phyloP scores from a whole-genome alignment of 2,113 vertebrate species.

The Morone saxatilis region DNA sequence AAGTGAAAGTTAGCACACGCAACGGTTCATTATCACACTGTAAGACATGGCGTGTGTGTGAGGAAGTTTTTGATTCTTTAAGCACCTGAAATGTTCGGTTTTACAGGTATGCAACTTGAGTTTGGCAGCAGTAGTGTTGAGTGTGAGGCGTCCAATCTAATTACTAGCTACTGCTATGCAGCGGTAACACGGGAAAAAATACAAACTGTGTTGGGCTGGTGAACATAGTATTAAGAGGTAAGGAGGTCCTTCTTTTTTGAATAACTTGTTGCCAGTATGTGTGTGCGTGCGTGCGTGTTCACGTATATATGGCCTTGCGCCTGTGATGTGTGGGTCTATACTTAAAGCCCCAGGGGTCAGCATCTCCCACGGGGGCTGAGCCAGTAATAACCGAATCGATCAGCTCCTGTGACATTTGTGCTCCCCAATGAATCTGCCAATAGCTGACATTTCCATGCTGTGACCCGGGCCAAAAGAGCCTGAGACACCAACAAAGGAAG shows the following conservation, averaged over 20 bases:
- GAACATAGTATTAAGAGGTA: too few species aligned
- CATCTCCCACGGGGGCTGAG: constrained; percentile 31
- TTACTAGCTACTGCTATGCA: background rate
- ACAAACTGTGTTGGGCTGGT: background rate
- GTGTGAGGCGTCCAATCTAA: background rate
- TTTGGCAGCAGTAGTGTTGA: background rate
- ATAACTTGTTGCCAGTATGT: background rate
- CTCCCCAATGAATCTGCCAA: constrained; percentile 60
- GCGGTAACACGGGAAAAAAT: background rate
- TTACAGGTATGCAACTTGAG: background rate
- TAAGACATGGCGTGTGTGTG: background rate
- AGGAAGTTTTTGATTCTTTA: background rate
- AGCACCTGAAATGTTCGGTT: background rate
- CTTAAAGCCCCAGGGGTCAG: constrained; percentile 48
- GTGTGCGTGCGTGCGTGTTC: background rate
- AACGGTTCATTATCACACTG: constrained; percentile 23
- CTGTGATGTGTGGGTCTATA: constrained; percentile 27
- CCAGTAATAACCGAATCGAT: constrained; percentile 77
- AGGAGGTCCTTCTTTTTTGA: background rate
- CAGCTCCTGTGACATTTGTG: constrained; percentile 71
- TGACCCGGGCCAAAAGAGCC: constrained; percentile 27
- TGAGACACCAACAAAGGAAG: constrained; percentile 7
- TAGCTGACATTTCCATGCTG: constrained; percentile 74
- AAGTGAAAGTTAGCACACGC: constrained; percentile 58
- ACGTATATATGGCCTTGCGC: background rate